Base-by-base conservation (phyloP, 2,797 vertebrate genomes). In the Xiphophorus birchmanni region DNA sequence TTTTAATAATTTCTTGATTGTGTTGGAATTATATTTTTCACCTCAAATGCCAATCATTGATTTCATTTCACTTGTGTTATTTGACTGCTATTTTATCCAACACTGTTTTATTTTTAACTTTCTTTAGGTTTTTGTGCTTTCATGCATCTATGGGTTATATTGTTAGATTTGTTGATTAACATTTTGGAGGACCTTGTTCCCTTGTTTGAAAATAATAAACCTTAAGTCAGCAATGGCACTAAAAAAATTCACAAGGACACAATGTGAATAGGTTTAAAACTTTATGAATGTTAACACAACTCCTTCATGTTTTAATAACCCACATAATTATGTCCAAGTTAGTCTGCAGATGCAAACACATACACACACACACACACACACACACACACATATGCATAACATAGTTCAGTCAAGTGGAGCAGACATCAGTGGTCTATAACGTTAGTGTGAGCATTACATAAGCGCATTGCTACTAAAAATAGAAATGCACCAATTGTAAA, bases 401-500 rank as follows among this genome's bases (percentile, higher is more conserved):
- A 83, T 82, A 78, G 73, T 83, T 82, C 81, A 88, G 90, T 90
- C 89, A 90, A 92, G 88, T 92, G 85, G 84, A 94, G 90, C 89
- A 95, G 90, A 93, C 91, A 92, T 87, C 91, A 91, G 87, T 76
- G 86, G 90, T 94, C 92, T 90, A 94, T 93, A 91, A 93, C 90
- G 86, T 93, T 92, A 91, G 86, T 83, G 81, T 81, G 84, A 87
- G 84, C 23, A 76, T 95, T 94, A 95, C 88, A 86, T 94, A 94
- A 95, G 90, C 84, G 82, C 81, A 78, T 90, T 84, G 84, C 80
- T 76, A 87, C 93, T 94, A 94, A 93, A 95, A 94, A 94, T 94
- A 94, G 91, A 94, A 93, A 90, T 87, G 93, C 89, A 92, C 90
- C 92, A 90, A 91, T 90, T 89, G 91, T 93, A 93, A 94, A 94